phyloP scores from a whole-genome alignment of 2,113 vertebrate genomes.

The Nesogale talazaci region DNA sequence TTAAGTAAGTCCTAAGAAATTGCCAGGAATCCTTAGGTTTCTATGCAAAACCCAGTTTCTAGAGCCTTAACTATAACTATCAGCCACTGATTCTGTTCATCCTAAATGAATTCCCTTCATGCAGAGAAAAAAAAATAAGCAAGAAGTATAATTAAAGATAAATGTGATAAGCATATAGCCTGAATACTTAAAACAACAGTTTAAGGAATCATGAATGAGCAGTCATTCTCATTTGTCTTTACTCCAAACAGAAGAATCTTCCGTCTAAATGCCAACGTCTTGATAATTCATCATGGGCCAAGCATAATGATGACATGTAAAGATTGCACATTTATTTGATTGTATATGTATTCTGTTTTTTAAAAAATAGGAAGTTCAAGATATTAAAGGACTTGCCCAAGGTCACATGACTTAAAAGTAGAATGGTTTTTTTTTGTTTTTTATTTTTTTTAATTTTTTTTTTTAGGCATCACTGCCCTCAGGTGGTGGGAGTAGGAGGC shows the following conservation, averaged over 20 bases:
- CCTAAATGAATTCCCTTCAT: neutral
- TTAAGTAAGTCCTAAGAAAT: neutral
- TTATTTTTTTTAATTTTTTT: no score
- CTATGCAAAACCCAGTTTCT: neutral
- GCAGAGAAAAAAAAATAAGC: neutral
- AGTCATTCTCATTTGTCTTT: neutral
- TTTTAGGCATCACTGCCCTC: no score
- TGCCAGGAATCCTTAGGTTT: neutral
- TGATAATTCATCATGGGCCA: neutral
- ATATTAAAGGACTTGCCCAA: neutral
- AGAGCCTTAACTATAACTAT: neutral
- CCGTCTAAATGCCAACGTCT: no score
- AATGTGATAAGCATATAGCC: neutral
- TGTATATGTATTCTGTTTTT: neutral
- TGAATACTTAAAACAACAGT: neutral
- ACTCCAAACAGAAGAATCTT: neutral
- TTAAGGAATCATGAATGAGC: neutral
- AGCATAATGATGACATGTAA: neutral
- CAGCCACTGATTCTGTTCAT: neutral
- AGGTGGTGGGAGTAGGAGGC: no score
- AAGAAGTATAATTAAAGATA: neutral
- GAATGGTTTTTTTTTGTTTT: no score
- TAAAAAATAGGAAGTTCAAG: neutral
- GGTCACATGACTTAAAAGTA: neutral
- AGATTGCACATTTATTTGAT: neutral